These are phyloP conservation scores for Artemia sinica DNA, from an alignment of 2,888 invertebrate genomes.

Conservation along the genomic window DNA sequence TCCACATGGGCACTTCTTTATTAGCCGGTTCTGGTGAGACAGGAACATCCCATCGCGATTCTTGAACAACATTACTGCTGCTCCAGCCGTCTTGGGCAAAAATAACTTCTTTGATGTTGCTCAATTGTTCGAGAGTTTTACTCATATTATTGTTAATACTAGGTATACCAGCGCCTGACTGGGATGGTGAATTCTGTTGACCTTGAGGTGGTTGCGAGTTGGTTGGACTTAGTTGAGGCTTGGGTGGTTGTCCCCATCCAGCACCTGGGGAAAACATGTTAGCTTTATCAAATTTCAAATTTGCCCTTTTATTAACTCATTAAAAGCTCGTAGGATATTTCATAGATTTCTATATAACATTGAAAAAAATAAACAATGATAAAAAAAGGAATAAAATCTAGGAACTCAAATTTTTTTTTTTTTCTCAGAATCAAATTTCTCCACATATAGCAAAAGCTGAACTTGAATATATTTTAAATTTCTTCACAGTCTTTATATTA, in stretches of 20 bases:
- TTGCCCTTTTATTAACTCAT: too few relatives aligned
- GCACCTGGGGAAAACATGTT: background rate
- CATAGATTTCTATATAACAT: too few relatives aligned
- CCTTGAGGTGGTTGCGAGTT: conserved; percentile 17
- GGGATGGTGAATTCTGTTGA: conserved; percentile 21
- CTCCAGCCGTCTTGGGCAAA: conserved; percentile 88
- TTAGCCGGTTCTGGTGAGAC: conserved; percentile 64
- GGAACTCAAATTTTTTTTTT: too few relatives aligned
- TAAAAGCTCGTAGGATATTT: too few relatives aligned
- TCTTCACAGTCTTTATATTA: too few relatives aligned
- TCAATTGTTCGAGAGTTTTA: conserved; percentile 66
- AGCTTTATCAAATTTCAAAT: too few relatives aligned
- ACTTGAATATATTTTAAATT: too few relatives aligned
- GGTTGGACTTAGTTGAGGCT: conserved; percentile 28
- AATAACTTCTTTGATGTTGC: conserved; percentile 73
- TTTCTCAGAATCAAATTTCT: too few relatives aligned
- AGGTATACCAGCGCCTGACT: conserved; percentile 20
- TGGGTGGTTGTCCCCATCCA: conserved; percentile 44
- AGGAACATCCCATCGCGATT: conserved; percentile 81
- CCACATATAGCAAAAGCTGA: too few relatives aligned
- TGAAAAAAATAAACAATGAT: too few relatives aligned
- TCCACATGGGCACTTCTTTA: conserved; percentile 53
- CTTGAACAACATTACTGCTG: conserved; percentile 82
- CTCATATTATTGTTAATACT: conserved; percentile 42
- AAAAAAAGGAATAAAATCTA: too few relatives aligned